Evolutionary conservation across 1,140 invertebrate species (phyloP).

Genomic region (Euwallacea similis): DNA sequence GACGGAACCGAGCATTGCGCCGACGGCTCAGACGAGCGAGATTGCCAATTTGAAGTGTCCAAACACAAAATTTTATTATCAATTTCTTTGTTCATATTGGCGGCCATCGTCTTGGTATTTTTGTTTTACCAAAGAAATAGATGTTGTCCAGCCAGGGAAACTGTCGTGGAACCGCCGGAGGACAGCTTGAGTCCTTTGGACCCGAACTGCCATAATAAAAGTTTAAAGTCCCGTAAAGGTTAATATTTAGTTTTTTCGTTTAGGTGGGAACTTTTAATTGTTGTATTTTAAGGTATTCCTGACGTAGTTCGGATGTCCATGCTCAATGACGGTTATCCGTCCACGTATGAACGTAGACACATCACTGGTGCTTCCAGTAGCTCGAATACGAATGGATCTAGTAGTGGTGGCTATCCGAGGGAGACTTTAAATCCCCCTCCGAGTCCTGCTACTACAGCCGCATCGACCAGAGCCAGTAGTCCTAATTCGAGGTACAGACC

Average conservation of each 20-base stretch:
- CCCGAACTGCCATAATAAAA: slow-evolving; percentile 42
- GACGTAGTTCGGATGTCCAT: slow-evolving; percentile 69
- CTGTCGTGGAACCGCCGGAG: slow-evolving; percentile 55
- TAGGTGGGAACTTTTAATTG: too few species aligned
- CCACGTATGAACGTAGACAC: slow-evolving; percentile 76
- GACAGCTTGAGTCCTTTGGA: slow-evolving; percentile 51
- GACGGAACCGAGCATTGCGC: slow-evolving; percentile 72
- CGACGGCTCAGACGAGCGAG: slow-evolving; percentile 71
- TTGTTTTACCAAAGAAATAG: slow-evolving; percentile 40
- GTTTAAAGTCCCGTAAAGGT: slow-evolving; percentile 42
- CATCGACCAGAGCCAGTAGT: slow-evolving; percentile 58
- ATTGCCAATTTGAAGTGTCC: slow-evolving; percentile 48
- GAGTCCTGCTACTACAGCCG: slow-evolving; percentile 76
- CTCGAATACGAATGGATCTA: slow-evolving; percentile 59
- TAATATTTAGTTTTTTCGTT: not conserved
- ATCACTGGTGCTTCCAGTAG: slow-evolving; percentile 82
- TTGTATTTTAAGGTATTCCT: slow-evolving; percentile 49
- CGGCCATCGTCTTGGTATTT: slow-evolving; percentile 43
- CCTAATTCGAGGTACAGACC: slow-evolving; percentile 28
- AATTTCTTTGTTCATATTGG: not conserved
- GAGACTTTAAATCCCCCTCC: slow-evolving; percentile 89
- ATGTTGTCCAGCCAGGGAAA: slow-evolving; percentile 19
- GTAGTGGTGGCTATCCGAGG: slow-evolving; percentile 67
- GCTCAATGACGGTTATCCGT: slow-evolving; percentile 62
- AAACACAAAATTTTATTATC: slow-evolving; percentile 33